Percentiles rank a stretch among this genome's conserved stretches.
These are phyloP conservation scores for Ceraclea dissimilis DNA, from an alignment of 2,888 invertebrate species.

Conservation along the genomic window DNA sequence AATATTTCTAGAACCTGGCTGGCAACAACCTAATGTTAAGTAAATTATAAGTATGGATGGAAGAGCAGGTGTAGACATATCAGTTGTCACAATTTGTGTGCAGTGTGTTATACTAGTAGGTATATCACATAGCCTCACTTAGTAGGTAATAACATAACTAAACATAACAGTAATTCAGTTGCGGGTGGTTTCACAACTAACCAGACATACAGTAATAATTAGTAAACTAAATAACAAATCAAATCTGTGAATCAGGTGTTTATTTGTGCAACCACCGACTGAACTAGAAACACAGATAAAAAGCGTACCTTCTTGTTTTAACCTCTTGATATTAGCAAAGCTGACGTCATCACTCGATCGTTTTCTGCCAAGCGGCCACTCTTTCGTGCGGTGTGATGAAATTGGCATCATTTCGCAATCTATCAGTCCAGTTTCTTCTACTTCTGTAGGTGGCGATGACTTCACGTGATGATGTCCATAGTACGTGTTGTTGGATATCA, in stretches of 20 bases:
- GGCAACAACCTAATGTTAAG: no score
- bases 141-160: neutral
- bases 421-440: constrained; percentile 27
- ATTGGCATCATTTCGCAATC: constrained; percentile 43
- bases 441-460: constrained; percentile 28
- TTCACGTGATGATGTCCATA: constrained; percentile 41
- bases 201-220: neutral
- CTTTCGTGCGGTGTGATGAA: constrained; percentile 26
- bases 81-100: no score
- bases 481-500: constrained; percentile 47
- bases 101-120: neutral
- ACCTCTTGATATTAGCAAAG: constrained; percentile 38
- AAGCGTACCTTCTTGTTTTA: constrained; percentile 40
- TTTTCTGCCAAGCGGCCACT: constrained; percentile 34
- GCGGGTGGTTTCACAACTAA: neutral
- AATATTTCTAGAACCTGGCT: no score
- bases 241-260: neutral
- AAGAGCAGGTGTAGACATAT: no score
- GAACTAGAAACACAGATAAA: neutral
- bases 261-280: constrained; percentile 13
- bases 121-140: neutral
- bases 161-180: neutral
- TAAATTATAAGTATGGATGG: no score
- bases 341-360: constrained; percentile 39
- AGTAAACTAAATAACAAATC: neutral